phyloP scores from a whole-genome alignment of 2,113 vertebrate species.

The Pedionomus torquatus region DNA sequence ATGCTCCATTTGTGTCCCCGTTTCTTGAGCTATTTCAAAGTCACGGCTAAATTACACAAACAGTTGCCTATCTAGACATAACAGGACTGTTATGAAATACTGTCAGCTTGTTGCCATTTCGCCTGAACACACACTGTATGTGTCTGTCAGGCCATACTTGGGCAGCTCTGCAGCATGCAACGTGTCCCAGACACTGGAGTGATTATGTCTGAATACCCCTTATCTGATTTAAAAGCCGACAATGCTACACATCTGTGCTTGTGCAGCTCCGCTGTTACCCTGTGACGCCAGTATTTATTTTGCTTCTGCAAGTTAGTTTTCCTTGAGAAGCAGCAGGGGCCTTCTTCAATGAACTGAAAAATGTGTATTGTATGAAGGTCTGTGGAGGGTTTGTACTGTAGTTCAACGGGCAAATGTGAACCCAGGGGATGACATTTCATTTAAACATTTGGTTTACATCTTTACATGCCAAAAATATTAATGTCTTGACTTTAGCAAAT shows the following conservation, averaged over 20 bases:
- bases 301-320: conserved; percentile 49
- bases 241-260: conserved; percentile 26
- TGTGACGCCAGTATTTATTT: conserved; percentile 46
- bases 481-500: conserved; percentile 27
- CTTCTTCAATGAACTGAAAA: conserved; percentile 61
- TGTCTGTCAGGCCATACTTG: conserved; percentile 35
- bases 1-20: not conserved
- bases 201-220: conserved; percentile 23
- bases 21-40: conserved; percentile 29
- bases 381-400: not conserved
- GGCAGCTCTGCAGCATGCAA: not conserved
- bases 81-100: conserved; percentile 14
- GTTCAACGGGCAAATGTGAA: conserved; percentile 15
- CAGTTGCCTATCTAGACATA: conserved; percentile 23
- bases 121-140: not conserved
- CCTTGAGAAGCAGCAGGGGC: conserved; percentile 47
- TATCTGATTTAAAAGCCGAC: conserved; percentile 49
- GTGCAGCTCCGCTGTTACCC: not conserved
- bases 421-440: conserved; percentile 42
- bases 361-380: conserved; percentile 24
- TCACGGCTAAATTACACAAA: conserved; percentile 1
- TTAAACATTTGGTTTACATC: conserved; percentile 63
- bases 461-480: conserved; percentile 57
- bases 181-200: conserved; percentile 15
- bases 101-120: not conserved